Percentiles rank a stretch among this genome's conserved stretches.
These are phyloP conservation scores for Teinopalpus imperialis DNA, from an alignment of 2,888 invertebrate species.

Conservation along the genomic window DNA sequence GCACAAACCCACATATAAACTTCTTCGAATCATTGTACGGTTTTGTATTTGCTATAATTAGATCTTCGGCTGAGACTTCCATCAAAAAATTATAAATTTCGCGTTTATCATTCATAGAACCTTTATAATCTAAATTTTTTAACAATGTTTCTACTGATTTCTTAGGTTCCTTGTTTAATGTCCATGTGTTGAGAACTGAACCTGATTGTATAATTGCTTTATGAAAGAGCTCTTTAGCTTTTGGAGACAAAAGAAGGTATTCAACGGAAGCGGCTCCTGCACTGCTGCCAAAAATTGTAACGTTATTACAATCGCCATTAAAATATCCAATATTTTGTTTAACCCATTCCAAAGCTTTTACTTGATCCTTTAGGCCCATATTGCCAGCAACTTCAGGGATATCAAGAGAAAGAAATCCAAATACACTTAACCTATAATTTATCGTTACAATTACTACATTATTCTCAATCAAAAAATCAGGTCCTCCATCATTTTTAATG, in stretches of 20 bases:
- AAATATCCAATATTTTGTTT: conserved; percentile 51
- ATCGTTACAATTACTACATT: conserved; percentile 58
- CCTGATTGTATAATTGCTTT: conserved; percentile 58
- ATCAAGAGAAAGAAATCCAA: conserved; percentile 58
- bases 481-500: conserved; percentile 45
- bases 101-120: conserved; percentile 33
- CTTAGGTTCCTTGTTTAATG: conserved; percentile 41
- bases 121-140: conserved; percentile 40
- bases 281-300: conserved; percentile 53
- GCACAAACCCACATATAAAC: conserved; percentile 47
- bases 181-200: conserved; percentile 50
- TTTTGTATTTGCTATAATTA: conserved; percentile 35
- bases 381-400: conserved; percentile 54
- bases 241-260: conserved; percentile 47
- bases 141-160: conserved; percentile 37
- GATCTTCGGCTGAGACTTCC: conserved; percentile 30
- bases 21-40: conserved; percentile 33
- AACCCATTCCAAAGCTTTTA: conserved; percentile 55
- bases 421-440: conserved; percentile 60
- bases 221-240: conserved; percentile 49
- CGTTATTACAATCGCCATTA: conserved; percentile 51
- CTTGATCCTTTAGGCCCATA: conserved; percentile 63
- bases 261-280: conserved; percentile 53
- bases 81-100: conserved; percentile 40
- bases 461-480: conserved; percentile 55